phyloP scores from a whole-genome alignment of 2,888 invertebrate genomes.

The Drosophila meridiana region DNA sequence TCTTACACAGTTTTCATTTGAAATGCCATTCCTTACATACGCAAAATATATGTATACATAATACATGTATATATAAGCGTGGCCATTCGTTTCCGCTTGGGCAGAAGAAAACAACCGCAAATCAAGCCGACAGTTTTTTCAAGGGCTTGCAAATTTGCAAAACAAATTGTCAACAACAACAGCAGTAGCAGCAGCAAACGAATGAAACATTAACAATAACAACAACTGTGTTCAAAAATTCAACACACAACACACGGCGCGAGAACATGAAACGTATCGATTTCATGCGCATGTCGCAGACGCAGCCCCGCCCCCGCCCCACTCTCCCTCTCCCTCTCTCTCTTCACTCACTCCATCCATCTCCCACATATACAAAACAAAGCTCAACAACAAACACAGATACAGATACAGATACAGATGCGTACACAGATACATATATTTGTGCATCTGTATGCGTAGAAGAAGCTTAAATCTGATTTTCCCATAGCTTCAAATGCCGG shows the following conservation, averaged over 20 bases:
- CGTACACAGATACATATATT: not conserved
- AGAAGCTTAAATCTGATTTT: constrained; percentile 17
- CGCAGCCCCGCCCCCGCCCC: constrained; percentile 26
- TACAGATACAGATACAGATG: constrained; percentile 1
- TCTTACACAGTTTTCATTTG: constrained; percentile 24
- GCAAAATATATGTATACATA: not conserved
- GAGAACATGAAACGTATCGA: constrained; percentile 63
- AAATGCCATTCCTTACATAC: constrained; percentile 14
- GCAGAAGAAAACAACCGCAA: constrained; percentile 36
- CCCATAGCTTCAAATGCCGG: constrained; percentile 43
- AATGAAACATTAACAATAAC: constrained; percentile 23
- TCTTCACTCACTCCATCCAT: not conserved
- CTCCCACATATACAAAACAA: constrained; percentile 11
- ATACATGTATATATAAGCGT: constrained; percentile 22
- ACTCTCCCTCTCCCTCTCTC: not conserved
- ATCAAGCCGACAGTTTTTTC: constrained; percentile 43
- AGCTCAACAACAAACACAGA: constrained; percentile 21
- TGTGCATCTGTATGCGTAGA: constrained; percentile 1
- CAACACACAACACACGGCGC: constrained; percentile 22
- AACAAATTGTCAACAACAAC: constrained; percentile 48
- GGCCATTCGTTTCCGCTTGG: constrained; percentile 45
- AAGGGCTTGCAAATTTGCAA: constrained; percentile 69
- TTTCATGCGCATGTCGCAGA: constrained; percentile 68
- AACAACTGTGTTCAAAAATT: constrained; percentile 30
- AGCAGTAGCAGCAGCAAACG: constrained; percentile 11